Percentiles rank a stretch among this genome's conserved stretches.
phyloP scores from a whole-genome alignment of 2,888 invertebrate species.

The Mythimna albipuncta region DNA sequence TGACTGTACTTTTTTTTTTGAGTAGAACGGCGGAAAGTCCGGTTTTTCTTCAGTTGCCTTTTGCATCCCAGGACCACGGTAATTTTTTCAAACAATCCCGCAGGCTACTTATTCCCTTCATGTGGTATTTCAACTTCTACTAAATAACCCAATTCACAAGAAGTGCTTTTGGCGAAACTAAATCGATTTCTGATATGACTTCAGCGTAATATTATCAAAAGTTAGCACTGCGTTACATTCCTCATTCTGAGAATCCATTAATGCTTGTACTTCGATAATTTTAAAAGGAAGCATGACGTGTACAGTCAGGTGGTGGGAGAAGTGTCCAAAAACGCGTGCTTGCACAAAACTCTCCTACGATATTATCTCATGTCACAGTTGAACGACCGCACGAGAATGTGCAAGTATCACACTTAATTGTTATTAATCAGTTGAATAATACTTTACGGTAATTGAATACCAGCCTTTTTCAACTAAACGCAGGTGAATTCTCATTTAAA shows the following conservation, averaged over 20 bases:
- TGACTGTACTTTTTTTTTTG: no score
- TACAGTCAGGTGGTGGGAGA: conserved; percentile 31
- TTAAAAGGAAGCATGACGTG: conserved; percentile 27
- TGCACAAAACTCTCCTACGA: conserved; percentile 28
- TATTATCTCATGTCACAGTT: conserved; percentile 45
- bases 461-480: conserved; percentile 10
- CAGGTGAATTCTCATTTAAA: conserved; percentile 35
- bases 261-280: conserved; percentile 8
- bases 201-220: not conserved
- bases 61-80: no score
- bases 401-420: conserved; percentile 43
- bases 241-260: conserved; percentile 16
- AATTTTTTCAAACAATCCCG: no score
- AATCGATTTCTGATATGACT: conserved; percentile 2
- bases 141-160: not conserved
- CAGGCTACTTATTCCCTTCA: no score
- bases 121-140: not conserved
- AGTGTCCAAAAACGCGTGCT: conserved; percentile 34
- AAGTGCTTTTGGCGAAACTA: not conserved
- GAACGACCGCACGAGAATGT: conserved; percentile 47
- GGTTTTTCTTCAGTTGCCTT: no score
- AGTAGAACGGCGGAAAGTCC: no score
- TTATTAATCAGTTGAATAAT: conserved; percentile 42
- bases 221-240: not conserved
- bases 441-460: conserved; percentile 34